Evolutionary conservation across 2,797 vertebrate genomes (phyloP).

Genomic region (Nannoperca australis): DNA sequence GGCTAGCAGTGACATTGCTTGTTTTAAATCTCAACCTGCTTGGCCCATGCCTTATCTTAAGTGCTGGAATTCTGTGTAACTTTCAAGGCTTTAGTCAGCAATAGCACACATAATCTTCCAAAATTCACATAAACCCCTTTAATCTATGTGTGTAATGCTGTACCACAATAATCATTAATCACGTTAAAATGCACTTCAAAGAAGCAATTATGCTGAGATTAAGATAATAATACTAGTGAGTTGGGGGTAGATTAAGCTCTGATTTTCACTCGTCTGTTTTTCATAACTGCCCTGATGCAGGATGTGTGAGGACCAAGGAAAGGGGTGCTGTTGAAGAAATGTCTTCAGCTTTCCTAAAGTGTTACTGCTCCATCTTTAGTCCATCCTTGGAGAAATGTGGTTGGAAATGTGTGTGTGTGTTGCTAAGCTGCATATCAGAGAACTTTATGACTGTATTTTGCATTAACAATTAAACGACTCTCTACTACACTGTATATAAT

Average conservation of each 20-base stretch:
- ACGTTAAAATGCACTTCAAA: conserved; percentile 31
- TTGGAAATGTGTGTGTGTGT: background rate
- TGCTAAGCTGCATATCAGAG: background rate
- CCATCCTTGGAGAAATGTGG: background rate
- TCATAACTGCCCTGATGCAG: background rate
- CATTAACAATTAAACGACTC: background rate
- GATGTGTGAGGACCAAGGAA: background rate
- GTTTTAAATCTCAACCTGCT: background rate
- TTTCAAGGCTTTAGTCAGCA: background rate
- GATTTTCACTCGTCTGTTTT: conserved; percentile 2
- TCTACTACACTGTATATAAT: too few species aligned
- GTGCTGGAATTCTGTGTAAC: background rate
- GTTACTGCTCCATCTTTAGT: too few species aligned
- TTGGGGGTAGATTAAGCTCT: background rate
- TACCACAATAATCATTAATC: background rate
- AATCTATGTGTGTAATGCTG: background rate
- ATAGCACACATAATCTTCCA: conserved; percentile 13
- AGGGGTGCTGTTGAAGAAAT: background rate
- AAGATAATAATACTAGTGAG: conserved; percentile 5
- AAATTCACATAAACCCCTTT: conserved; percentile 23
- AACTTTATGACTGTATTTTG: background rate
- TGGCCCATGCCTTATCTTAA: background rate
- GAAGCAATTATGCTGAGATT: conserved; percentile 26
- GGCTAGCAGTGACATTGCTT: background rate
- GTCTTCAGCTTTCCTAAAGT: background rate